These are phyloP conservation scores for Penaeus indicus DNA, from an alignment of 1,140 invertebrate species.

Conservation along the genomic window DNA sequence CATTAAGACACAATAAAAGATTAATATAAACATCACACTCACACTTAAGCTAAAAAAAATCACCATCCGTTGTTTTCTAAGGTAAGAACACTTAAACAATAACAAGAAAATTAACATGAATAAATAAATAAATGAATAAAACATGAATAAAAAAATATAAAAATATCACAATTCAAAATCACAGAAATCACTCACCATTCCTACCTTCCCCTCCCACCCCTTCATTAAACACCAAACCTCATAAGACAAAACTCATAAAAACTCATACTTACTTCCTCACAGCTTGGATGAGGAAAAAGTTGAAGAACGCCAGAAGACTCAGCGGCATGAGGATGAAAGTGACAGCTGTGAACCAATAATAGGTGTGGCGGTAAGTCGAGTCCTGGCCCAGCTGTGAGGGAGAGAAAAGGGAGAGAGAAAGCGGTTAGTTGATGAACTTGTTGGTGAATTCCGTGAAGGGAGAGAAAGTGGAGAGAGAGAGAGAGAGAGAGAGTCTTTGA, in stretches of 20 bases:
- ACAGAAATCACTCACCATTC: no score
- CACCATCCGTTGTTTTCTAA: no score
- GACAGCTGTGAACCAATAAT: conserved; percentile 77
- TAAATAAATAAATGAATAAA: no score
- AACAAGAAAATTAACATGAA: no score
- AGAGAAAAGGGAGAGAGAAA: no score
- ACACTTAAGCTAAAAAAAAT: no score
- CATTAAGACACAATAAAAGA: no score
- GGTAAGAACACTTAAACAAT: no score
- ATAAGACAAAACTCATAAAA: not conserved
- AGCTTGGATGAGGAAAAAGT: conserved; percentile 78
- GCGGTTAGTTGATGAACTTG: no score
- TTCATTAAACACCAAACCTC: not conserved
- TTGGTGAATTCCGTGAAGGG: not conserved
- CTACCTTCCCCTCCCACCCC: not conserved
- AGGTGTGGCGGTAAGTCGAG: conserved; percentile 75
- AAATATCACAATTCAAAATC: no score
- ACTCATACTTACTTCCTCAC: conserved; percentile 74
- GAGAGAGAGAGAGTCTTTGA: not conserved
- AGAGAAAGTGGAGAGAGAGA: not conserved
- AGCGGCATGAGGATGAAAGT: conserved; percentile 79
- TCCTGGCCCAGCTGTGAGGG: conserved; percentile 46
- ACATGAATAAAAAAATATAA: no score
- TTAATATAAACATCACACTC: no score
- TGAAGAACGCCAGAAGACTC: conserved; percentile 78